A percentile compares a stretch with the other conserved stretches of the same genome.
These are phyloP conservation scores for Sorex maritimensis DNA, from an alignment of 2,797 vertebrate genomes.

Conservation along the genomic window DNA sequence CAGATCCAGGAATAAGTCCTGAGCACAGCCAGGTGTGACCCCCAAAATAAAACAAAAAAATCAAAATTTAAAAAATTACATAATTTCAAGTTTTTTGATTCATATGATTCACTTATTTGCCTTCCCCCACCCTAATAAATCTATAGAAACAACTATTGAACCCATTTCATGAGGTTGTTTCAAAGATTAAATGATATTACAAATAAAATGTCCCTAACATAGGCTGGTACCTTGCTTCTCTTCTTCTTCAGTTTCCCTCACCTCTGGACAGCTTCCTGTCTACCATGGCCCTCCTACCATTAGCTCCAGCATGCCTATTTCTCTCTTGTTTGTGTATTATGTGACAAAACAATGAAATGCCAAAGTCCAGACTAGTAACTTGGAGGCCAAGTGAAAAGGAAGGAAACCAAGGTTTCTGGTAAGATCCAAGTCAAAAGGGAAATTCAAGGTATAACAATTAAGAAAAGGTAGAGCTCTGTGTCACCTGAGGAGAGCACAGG, in stretches of 20 bases:
- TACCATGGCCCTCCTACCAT: neutral
- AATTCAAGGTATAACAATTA: neutral
- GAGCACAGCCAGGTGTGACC: no score
- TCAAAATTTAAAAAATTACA: no score
- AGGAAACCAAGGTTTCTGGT: neutral
- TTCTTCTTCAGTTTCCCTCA: neutral
- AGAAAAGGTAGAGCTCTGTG: neutral
- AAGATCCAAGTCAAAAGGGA: neutral
- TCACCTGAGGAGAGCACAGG: neutral
- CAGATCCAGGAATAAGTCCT: no score
- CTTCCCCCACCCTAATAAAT: neutral
- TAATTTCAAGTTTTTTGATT: neutral
- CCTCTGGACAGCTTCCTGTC: no score
- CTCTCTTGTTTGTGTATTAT: neutral
- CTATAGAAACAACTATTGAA: neutral
- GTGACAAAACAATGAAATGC: neutral
- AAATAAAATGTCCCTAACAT: neutral
- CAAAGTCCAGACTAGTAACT: neutral
- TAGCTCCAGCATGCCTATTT: neutral
- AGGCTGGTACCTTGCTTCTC: fast-evolving
- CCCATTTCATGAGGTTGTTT: neutral
- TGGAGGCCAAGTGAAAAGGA: neutral
- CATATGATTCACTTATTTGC: neutral
- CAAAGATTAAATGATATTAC: no score
- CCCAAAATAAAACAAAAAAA: no score